Evolutionary conservation across 2,888 invertebrate genomes (phyloP).

Genomic region (Hypena proboscidalis): DNA sequence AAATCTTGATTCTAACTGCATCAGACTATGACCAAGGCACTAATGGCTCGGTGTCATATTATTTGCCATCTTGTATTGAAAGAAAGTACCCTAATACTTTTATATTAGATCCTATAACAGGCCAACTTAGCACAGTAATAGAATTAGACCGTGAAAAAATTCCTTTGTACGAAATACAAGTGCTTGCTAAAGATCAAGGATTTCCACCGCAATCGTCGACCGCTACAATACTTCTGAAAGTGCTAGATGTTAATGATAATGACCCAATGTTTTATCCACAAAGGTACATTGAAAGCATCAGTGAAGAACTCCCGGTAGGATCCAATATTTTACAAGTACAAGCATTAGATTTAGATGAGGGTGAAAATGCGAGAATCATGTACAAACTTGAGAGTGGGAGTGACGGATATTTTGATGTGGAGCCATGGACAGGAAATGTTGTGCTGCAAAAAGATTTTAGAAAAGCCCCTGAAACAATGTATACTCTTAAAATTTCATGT

Average conservation of each 20-base stretch:
- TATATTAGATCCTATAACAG: slow-evolving; percentile 92
- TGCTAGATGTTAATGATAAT: slow-evolving; percentile 97
- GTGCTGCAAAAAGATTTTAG: slow-evolving; percentile 88
- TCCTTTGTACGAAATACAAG: slow-evolving; percentile 91
- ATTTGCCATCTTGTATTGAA: slow-evolving; percentile 90
- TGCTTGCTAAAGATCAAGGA: slow-evolving; percentile 96
- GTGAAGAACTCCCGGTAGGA: slow-evolving; percentile 88
- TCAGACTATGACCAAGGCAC: slow-evolving; percentile 97
- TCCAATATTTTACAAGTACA: slow-evolving; percentile 89
- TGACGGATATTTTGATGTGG: slow-evolving; percentile 92
- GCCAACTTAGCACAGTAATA: slow-evolving; percentile 91
- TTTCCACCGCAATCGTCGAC: slow-evolving; percentile 95
- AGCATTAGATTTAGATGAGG: slow-evolving; percentile 94
- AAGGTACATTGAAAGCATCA: slow-evolving; percentile 92
- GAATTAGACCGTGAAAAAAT: slow-evolving; percentile 93
- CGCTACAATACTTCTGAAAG: slow-evolving; percentile 91
- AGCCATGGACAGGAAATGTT: slow-evolving; percentile 91
- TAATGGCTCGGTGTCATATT: slow-evolving; percentile 95
- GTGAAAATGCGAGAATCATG: slow-evolving; percentile 93
- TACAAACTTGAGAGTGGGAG: slow-evolving; percentile 92
- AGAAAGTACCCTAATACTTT: slow-evolving; percentile 94
- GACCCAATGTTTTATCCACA: slow-evolving; percentile 96
- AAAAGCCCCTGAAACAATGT: slow-evolving; percentile 88
- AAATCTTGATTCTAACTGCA: slow-evolving; percentile 93
- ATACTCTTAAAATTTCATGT: slow-evolving; percentile 91